Base-by-base conservation (phyloP, 2,888 invertebrate genomes). In the Creontiades dilutus region DNA sequence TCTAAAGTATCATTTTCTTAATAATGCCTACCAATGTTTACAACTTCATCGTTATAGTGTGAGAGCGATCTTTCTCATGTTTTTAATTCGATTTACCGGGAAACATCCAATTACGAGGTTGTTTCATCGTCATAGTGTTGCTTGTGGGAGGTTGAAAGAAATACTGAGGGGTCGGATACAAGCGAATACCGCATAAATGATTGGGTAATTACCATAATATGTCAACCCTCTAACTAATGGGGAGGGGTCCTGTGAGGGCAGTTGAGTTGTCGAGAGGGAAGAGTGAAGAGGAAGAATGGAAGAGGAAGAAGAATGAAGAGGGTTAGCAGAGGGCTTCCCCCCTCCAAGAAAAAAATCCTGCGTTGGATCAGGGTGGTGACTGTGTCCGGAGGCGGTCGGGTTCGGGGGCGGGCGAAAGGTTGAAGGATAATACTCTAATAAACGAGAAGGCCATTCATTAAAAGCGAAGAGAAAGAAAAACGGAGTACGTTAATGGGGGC, bases 371-470 rank as follows among this genome's bases (percentile, higher is more conserved):
- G 14, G 37, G 37, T 4, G 37, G 37, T 37, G 37, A 37, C 37
- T 37, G 37, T 37, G 37, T 37, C 37, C 37, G 37, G 19, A 13
- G 78, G 78, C 37, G 78, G 78, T 28, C 28, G 2, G 78, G 78
- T 46, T 46, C n/a, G 27, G 28, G 37, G 7, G 5, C 16, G 37
- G 78, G 16, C 13, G 47, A 47, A 16, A 78, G 78, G 47, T 19
- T 78, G 78, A 47, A 78, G 78, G 78, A 78, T 78, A 46, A 78
- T 78, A 78, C 78, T 78, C 46, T 78, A 78, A 78, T 78, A 78
- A 78, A 78, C 78, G 78, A 78, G 78, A 46, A 46, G 46, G 46
- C 78, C 78, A 78, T 78, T 78, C 78, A 78, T 78, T 78, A 78
- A 78, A 78, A 46, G 78, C 19, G 78, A 46, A 47, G 78, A 47